These are phyloP conservation scores for Pentamera pediparva DNA, from an alignment of 53 echinoderm and acorn worm species.

Conservation along the genomic window DNA sequence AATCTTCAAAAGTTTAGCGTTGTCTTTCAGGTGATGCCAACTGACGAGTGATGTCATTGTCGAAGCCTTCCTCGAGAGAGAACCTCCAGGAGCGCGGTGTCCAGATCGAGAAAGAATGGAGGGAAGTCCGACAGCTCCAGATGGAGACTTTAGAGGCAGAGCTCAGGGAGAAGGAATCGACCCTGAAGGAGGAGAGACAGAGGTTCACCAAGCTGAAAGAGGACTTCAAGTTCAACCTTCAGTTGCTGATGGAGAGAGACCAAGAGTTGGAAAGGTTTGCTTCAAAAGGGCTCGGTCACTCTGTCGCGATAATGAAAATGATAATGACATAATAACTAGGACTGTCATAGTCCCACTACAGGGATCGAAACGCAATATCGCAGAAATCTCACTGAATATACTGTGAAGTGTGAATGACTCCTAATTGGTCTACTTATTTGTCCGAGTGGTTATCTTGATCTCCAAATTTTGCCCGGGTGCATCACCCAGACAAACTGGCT, in stretches of 20 bases:
- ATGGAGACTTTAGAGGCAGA: slow-evolving; percentile 60
- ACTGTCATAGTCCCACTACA: no score
- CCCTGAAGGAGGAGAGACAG: slow-evolving; percentile 44
- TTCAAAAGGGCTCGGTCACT: no score
- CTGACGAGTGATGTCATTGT: neutral
- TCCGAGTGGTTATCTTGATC: no score
- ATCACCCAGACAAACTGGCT: no score
- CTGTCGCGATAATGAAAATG: no score
- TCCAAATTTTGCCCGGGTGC: no score
- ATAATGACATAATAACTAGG: no score
- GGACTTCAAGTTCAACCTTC: slow-evolving; percentile 91
- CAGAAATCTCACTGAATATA: no score
- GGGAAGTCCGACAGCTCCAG: slow-evolving; percentile 56
- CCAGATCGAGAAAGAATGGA: slow-evolving; percentile 90
- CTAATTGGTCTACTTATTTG: neutral
- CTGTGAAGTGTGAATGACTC: neutral
- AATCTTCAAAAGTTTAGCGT: neutral
- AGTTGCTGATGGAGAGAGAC: slow-evolving; percentile 80
- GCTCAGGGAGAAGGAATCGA: slow-evolving; percentile 48
- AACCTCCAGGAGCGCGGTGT: slow-evolving; percentile 62
- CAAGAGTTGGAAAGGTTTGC: slow-evolving; percentile 74
- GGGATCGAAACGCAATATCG: no score
- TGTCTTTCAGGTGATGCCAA: neutral
- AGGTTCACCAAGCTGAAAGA: slow-evolving; percentile 73
- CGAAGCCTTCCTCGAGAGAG: neutral